These are phyloP conservation scores for Rotaria socialis DNA, from an alignment of 2,888 invertebrate species.

Conservation along the genomic window DNA sequence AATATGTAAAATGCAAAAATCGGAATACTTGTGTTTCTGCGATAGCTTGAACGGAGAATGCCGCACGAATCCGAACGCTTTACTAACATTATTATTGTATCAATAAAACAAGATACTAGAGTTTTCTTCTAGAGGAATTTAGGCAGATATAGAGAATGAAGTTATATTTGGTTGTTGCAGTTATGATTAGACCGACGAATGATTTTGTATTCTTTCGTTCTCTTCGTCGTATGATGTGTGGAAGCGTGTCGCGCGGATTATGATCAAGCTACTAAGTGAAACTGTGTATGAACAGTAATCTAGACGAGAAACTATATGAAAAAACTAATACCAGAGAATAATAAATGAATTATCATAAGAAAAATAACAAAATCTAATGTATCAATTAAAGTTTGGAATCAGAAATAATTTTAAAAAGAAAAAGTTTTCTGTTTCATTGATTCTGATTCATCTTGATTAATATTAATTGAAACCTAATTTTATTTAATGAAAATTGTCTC, in stretches of 20 bases:
- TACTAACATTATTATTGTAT: background rate
- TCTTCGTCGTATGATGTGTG: background rate
- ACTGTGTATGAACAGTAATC: background rate
- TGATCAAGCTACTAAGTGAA: background rate
- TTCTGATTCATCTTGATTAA: background rate
- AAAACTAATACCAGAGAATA: background rate
- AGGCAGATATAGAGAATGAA: background rate
- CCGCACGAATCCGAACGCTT: constrained; percentile 4
- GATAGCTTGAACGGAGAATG: constrained; percentile 12
- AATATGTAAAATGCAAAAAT: background rate
- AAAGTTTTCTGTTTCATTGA: no score
- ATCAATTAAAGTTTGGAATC: no score
- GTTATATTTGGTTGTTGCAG: background rate
- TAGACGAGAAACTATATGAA: background rate
- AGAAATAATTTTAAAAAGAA: no score
- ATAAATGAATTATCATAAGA: no score
- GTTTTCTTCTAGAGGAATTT: background rate
- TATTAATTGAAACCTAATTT: background rate
- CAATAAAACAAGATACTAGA: background rate
- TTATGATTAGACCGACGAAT: background rate
- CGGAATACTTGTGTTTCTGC: background rate
- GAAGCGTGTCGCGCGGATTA: background rate
- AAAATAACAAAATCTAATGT: no score
- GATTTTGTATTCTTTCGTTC: background rate
- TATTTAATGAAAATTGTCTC: background rate